Conservation (phyloP, 2,888 invertebrate species). For the Ectemnius cavifrons region DNA sequence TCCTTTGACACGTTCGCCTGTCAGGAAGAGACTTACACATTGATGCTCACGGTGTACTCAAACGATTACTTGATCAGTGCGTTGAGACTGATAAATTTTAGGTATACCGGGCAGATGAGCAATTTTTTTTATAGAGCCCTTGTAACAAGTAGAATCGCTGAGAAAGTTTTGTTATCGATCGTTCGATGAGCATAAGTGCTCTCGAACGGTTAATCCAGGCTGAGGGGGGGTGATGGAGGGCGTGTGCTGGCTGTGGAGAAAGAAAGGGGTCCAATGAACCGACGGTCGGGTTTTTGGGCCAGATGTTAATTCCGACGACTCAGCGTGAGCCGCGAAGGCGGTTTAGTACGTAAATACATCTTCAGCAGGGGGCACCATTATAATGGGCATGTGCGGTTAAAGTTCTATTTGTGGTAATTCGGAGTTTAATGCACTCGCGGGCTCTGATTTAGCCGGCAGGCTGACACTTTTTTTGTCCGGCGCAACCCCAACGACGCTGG, state of each 20-base stretch:
- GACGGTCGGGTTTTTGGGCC: slow-evolving; percentile 66
- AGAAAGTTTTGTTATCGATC: slow-evolving; percentile 22
- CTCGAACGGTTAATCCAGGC: slow-evolving; percentile 45
- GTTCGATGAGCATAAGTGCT: slow-evolving; percentile 9
- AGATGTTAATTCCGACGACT: slow-evolving; percentile 75
- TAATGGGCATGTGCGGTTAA: slow-evolving; percentile 76
- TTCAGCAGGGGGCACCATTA: slow-evolving; percentile 77
- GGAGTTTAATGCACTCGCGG: slow-evolving; percentile 76
- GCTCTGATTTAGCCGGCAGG: slow-evolving; percentile 71
- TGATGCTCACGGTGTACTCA: too few relatives aligned
- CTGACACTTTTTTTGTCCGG: slow-evolving; percentile 62
- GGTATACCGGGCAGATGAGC: too few relatives aligned
- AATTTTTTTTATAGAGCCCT: too few relatives aligned
- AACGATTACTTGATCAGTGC: too few relatives aligned
- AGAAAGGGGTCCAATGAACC: slow-evolving; percentile 59
- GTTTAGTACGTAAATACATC: slow-evolving; percentile 77
- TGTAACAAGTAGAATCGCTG: neutral
- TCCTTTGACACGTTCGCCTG: too few relatives aligned
- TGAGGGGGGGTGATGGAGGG: slow-evolving; percentile 16
- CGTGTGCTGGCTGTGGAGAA: slow-evolving; percentile 3
- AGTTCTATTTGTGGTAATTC: slow-evolving; percentile 78
- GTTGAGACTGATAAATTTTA: too few relatives aligned
- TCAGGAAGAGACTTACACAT: too few relatives aligned
- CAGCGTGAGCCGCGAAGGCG: slow-evolving; percentile 75
- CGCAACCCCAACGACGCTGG: slow-evolving; percentile 60